These are phyloP conservation scores for Meloe dianella DNA, from an alignment of 2,888 invertebrate species.

Conservation along the genomic window DNA sequence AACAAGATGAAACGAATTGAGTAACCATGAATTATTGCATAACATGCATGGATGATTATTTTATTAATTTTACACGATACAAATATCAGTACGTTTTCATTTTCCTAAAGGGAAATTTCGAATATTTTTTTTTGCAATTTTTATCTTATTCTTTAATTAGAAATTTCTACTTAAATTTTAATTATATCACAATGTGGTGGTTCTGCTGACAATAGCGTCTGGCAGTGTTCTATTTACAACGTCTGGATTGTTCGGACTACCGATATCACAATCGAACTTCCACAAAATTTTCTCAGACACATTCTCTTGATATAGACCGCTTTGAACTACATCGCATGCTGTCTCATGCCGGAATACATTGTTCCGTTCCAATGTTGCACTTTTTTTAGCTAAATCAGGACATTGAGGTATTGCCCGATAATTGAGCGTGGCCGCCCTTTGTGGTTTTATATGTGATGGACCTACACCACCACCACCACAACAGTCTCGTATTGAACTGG, in stretches of 20 bases:
- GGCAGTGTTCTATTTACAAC: constrained; percentile 55
- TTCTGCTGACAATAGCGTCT: constrained; percentile 56
- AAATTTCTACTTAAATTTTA: constrained; percentile 30
- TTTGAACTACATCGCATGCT: constrained; percentile 85
- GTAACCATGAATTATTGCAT: background rate
- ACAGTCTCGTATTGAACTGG: constrained; percentile 57
- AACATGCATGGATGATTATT: background rate
- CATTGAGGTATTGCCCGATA: constrained; percentile 51
- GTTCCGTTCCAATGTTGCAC: constrained; percentile 45
- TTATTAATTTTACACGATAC: constrained; percentile 28
- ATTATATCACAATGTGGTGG: constrained; percentile 59
- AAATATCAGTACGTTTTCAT: constrained; percentile 41
- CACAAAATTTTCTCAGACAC: constrained; percentile 66
- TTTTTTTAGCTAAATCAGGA: constrained; percentile 41
- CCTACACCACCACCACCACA: constrained; percentile 59
- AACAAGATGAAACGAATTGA: background rate
- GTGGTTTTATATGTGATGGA: constrained; percentile 51
- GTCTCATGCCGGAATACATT: constrained; percentile 58
- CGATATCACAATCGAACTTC: constrained; percentile 59
- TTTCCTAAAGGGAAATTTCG: constrained; percentile 19
- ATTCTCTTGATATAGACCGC: constrained; percentile 87
- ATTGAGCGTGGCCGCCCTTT: constrained; percentile 52
- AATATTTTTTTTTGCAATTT: constrained; percentile 3
- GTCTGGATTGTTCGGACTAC: constrained; percentile 57
- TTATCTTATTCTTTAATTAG: constrained; percentile 17